phyloP scores from a whole-genome alignment of 30 jellyfish, hydroid and myxozoan genomes.

The Chrysaora quinquecirrha region DNA sequence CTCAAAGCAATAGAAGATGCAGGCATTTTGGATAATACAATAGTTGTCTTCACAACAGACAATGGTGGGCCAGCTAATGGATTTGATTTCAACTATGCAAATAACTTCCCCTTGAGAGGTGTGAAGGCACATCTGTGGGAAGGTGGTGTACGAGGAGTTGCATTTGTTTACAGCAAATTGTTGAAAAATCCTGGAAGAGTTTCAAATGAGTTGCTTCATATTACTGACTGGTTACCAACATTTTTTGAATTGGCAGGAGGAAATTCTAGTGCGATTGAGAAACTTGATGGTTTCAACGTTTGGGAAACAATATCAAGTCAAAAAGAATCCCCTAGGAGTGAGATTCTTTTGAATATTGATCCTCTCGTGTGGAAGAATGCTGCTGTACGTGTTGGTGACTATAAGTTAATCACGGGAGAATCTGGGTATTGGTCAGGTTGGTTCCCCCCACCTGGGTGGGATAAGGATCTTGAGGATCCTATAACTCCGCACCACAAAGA shows the following conservation, averaged over 20 bases:
- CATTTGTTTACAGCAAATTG: conserved; percentile 78
- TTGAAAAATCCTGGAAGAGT: conserved; percentile 78
- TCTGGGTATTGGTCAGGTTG: conserved; percentile 84
- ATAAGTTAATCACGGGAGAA: conserved; percentile 69
- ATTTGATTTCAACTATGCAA: conserved; percentile 90
- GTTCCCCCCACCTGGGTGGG: conserved; percentile 86
- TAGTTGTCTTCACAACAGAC: conserved; percentile 88
- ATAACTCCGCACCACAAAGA: conserved; percentile 9
- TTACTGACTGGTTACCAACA: conserved; percentile 97
- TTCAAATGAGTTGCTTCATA: conserved; percentile 75
- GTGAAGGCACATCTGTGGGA: conserved; percentile 91
- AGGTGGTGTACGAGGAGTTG: conserved; percentile 98
- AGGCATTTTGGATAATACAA: conserved; percentile 82
- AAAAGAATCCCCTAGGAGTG: conserved; percentile 79
- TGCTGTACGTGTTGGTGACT: conserved; percentile 87
- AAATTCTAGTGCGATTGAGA: conserved; percentile 5
- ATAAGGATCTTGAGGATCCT: neutral
- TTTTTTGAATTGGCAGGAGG: conserved; percentile 84
- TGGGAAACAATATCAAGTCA: conserved; percentile 63
- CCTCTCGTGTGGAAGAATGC: conserved; percentile 78
- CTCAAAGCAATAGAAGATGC: conserved; percentile 49
- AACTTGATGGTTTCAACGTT: conserved; percentile 75
- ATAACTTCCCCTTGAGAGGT: conserved; percentile 89
- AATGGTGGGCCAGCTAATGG: conserved; percentile 99
- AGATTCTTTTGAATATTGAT: conserved; percentile 81